Evolutionary conservation across 2,888 invertebrate species (phyloP), one percentile per base, ranked within the genome.

Genomic region (Idaea straminata): DNA sequence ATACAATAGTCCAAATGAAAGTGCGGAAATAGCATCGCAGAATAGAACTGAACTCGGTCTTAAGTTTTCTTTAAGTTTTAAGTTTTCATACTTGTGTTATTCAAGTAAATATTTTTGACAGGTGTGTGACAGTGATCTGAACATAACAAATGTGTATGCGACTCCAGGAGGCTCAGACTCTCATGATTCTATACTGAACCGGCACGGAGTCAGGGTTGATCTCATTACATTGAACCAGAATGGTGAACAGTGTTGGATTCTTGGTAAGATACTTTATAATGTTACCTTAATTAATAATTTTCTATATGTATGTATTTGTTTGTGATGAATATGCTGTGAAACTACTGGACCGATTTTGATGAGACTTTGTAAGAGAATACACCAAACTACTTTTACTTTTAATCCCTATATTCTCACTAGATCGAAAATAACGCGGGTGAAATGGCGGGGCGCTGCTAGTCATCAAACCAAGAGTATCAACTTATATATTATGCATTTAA

Each of bases 41-140:
- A 25, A 25, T 5, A 57, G 57, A 57, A 10, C 57, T 4, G 13
- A 57, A 57, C 25, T 25, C 25, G 25, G 25, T 25, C 25, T 25
- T 25, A 25, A 3, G 25, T 25, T 25, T 25, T 25, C 25, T 25
- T 25, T n/a, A n/a, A 25, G 3, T 25, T 25, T 25, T 25, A 25
- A n/a, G n/a, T n/a, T n/a, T n/a, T n/a, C n/a, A n/a, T n/a, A n/a
- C n/a, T n/a, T 25, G 25, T 25, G 25, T 25, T 25, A 25, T 25
- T 25, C 1, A 25, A 25, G 4, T 15, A 13, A 35, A 34, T 61
- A 3, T 16, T 35, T 61, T n/a, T 57, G 63, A 0, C 72, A 91
- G 91, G 89, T 91, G 15, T 89, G 91, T 65, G 91, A 91, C 75
- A 91, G 91, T 66, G 87, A 90, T 47, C 69, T 79, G 57, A 86